Evolutionary conservation across 2,113 vertebrate genomes (phyloP).

Genomic region (Ifrita kowaldi): DNA sequence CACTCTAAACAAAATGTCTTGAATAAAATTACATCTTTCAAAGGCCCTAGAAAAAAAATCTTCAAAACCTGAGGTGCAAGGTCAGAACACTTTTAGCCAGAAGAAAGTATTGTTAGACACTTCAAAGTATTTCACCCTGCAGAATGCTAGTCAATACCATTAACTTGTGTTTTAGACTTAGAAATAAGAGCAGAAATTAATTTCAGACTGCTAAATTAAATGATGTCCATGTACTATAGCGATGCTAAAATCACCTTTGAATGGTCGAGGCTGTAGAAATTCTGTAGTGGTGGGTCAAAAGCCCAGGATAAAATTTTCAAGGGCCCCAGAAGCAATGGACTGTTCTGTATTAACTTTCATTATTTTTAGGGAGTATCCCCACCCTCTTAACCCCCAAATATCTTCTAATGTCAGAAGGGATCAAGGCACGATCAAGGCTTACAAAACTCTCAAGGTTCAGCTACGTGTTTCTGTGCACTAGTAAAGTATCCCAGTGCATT

Average conservation of each 20-base stretch:
- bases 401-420: background rate
- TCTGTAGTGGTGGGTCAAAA: background rate
- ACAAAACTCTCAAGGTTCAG: background rate
- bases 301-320: background rate
- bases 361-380: background rate
- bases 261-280: background rate
- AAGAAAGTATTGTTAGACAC: background rate
- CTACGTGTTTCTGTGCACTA: background rate
- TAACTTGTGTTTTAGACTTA: background rate
- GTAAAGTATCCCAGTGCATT: background rate
- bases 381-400: rapidly evolving
- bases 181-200: background rate
- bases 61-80: background rate
- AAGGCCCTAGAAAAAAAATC: background rate
- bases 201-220: background rate
- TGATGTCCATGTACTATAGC: background rate
- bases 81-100: background rate
- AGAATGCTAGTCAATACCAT: background rate
- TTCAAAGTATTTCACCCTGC: background rate
- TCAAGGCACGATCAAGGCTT: background rate
- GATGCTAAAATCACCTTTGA: background rate
- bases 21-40: background rate
- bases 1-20: background rate
- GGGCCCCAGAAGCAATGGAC: background rate
- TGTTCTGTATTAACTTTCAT: background rate